Evolutionary conservation across 2,113 vertebrate species (phyloP), one percentile per base, ranked within the genome.

Genomic region (Seriola quinqueradiata): DNA sequence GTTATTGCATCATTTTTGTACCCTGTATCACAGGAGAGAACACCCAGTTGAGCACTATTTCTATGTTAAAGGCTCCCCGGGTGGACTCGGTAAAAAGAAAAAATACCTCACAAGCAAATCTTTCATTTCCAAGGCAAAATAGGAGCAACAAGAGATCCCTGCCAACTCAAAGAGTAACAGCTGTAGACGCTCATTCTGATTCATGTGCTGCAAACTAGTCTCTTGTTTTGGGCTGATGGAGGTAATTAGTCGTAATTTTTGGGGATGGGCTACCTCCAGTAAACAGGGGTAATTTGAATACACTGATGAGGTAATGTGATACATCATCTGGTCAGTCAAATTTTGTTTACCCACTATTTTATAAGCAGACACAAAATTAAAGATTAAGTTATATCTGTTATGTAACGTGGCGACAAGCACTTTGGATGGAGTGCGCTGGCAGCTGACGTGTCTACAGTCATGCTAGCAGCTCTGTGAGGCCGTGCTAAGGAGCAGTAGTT

Each of bases 71-170:
- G 70, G 23, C 76, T 86, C 73, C 79, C 73, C 68, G 12, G 55
- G 75, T 70, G 42, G 80, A 64, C 38, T 83, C 70, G 59, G 70
- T 79, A 87, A 89, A 82, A 82, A 46, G 46, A 70, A 66, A 44
- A 78, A 82, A 81, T 74, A 84, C 73, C 72, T 81, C 67, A 57
- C 61, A 69, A 74, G 82, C 59, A 84, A 77, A 81, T 75, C 87
- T 81, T 86, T 87, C 42, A 85, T 87, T 93, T 89, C 67, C 71
- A 61, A 82, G 50, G 76, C 82, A 84, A 80, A 88, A 87, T 28
- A 75, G 66, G 55, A 79, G 75, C 64, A 83, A 75, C 63, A 59
- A 85, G 42, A 83, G 71, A 82, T 61, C 68, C 48, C 77, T 81
- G 87, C 75, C 83, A 88, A 82, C 61, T 9, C n/a, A 70, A 66